Percentiles rank a stretch among this genome's conserved stretches.
phyloP scores from a whole-genome alignment of 2,888 invertebrate species.

The Embidobia sp. region DNA sequence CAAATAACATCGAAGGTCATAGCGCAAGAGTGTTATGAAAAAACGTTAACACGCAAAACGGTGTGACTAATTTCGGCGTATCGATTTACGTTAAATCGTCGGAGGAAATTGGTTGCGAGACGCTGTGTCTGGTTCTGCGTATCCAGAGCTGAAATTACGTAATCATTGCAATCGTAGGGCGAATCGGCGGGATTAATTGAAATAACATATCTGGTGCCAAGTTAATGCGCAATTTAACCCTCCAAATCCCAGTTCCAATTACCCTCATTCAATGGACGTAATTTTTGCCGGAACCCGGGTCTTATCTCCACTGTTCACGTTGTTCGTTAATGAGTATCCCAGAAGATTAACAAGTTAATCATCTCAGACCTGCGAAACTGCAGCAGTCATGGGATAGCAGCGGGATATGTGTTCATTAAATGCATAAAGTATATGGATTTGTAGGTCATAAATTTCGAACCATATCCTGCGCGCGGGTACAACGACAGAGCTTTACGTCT shows the following conservation, averaged over 20 bases:
- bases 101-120: no score
- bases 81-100: no score
- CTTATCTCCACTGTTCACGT: constrained; percentile 14
- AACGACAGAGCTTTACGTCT: constrained; percentile 22
- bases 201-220: constrained; percentile 10
- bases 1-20: constrained; percentile 34
- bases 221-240: constrained; percentile 23
- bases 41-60: no score
- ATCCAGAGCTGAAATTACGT: no score
- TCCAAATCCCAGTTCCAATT: constrained; percentile 42
- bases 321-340: constrained; percentile 52
- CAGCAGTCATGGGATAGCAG: constrained; percentile 25
- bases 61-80: no score
- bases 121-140: no score
- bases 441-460: constrained; percentile 54
- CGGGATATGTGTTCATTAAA: constrained; percentile 48
- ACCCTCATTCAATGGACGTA: constrained; percentile 21
- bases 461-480: constrained; percentile 10
- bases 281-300: constrained; percentile 14
- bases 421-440: constrained; percentile 38
- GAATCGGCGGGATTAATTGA: no score
- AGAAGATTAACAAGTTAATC: constrained; percentile 55
- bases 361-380: constrained; percentile 30
- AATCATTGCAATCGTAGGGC: no score
- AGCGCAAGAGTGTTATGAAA: no score